Conservation (phyloP, 2,113 vertebrate genomes). For the Connochaetes taurinus region DNA sequence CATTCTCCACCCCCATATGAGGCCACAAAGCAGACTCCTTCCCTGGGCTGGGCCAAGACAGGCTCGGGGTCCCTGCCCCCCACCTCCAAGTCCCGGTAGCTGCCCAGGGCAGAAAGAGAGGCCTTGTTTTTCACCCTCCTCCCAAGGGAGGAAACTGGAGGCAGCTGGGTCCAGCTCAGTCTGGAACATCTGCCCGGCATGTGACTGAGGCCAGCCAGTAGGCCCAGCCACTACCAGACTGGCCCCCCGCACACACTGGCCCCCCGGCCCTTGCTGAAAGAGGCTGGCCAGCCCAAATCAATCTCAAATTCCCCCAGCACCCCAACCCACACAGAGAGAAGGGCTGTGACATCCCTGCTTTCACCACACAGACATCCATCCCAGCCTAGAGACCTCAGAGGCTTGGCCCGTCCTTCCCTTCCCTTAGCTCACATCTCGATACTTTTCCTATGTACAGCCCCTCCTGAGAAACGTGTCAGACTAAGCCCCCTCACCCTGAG, state of each 20-base stretch:
- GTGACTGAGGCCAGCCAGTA: background rate
- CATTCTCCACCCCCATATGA: background rate
- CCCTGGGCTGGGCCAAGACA: background rate
- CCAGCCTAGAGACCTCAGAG: background rate
- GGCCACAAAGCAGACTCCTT: background rate
- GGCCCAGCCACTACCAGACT: background rate
- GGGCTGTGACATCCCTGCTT: background rate
- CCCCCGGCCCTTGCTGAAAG: background rate
- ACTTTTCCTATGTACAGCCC: background rate
- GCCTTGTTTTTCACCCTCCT: conserved; percentile 6
- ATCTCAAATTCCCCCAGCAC: background rate
- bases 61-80: background rate
- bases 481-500: background rate
- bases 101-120: conserved; percentile 32
- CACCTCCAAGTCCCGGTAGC: background rate
- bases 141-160: background rate
- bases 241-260: background rate
- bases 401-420: background rate
- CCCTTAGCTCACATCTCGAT: background rate
- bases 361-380: background rate
- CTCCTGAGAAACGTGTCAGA: background rate
- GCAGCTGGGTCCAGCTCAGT: conserved; percentile 24
- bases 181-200: conserved; percentile 42
- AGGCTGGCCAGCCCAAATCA: background rate
- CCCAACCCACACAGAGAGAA: background rate